Evolutionary conservation across 92 coral and sea anemone species (phyloP).

Genomic region (Scolanthus callimorphus): DNA sequence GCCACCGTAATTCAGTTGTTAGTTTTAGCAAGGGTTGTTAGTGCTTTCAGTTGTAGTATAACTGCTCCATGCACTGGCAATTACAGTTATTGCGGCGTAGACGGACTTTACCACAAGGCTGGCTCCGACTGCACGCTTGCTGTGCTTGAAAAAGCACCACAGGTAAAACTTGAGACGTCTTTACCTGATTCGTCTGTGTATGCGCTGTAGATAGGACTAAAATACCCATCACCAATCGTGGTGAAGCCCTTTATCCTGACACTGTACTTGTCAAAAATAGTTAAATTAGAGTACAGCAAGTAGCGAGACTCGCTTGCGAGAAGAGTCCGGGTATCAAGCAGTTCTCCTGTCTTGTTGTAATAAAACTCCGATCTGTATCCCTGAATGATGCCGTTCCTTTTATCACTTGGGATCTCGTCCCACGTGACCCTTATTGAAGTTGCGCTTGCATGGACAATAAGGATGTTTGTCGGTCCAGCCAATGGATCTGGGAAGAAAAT

Average conservation of each 20-base stretch:
- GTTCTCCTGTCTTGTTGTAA: slow-evolving; percentile 7
- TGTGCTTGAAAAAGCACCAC: no score
- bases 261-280: slow-evolving; percentile 34
- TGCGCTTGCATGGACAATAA: slow-evolving; percentile 22
- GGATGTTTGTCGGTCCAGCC: slow-evolving; percentile 19
- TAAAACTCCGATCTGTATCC: slow-evolving; percentile 29
- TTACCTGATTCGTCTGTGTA: slow-evolving; percentile 66
- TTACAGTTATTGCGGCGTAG: no score
- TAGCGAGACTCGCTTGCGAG: not conserved
- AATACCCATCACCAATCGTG: slow-evolving; percentile 27
- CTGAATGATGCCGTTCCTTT: slow-evolving; percentile 35
- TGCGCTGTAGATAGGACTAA: slow-evolving; percentile 1
- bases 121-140: no score
- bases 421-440: slow-evolving; percentile 47
- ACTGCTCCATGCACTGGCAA: no score
- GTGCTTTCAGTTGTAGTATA: no score
- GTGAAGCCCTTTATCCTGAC: slow-evolving; percentile 45
- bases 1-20: no score
- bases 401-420: slow-evolving; percentile 22
- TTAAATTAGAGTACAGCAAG: slow-evolving; percentile 20
- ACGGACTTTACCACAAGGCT: no score
- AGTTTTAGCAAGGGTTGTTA: no score
- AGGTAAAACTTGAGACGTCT: no score
- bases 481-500: slow-evolving; percentile 32
- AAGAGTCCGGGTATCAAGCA: slow-evolving; percentile 25